These are phyloP conservation scores for Tethea ocularis DNA, from an alignment of 2,888 invertebrate genomes.

Conservation along the genomic window DNA sequence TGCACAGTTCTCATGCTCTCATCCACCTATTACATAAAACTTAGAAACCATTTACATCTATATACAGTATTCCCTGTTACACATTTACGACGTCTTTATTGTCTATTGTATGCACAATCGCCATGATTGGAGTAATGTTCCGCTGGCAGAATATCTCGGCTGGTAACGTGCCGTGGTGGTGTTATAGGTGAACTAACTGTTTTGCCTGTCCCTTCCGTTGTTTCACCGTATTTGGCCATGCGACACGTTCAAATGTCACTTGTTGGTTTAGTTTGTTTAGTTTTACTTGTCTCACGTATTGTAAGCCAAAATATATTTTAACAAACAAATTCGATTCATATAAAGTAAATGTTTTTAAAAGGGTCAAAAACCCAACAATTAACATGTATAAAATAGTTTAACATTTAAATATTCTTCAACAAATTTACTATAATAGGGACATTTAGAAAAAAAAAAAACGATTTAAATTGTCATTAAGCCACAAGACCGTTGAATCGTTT, in stretches of 20 bases:
- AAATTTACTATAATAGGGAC: no score
- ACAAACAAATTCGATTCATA: no score
- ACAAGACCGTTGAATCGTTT: constrained; percentile 42
- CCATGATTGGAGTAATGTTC: constrained; percentile 60
- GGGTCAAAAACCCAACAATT: no score
- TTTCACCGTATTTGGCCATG: constrained; percentile 41
- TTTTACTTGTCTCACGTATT: neutral
- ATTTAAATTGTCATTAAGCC: constrained; percentile 24
- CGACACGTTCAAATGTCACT: constrained; percentile 32
- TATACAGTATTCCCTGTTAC: neutral
- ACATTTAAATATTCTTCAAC: no score
- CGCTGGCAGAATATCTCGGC: constrained; percentile 62
- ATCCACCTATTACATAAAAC: no score
- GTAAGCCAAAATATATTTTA: neutral
- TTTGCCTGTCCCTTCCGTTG: constrained; percentile 52
- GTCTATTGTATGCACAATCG: constrained; percentile 40
- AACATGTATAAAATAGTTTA: no score
- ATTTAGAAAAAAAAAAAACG: neutral
- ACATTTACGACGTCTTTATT: constrained; percentile 21
- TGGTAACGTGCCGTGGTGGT: constrained; percentile 45
- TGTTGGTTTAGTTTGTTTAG: constrained; percentile 18
- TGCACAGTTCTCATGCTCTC: neutral
- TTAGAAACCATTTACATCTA: no score
- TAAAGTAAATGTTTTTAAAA: no score
- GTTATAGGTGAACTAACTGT: constrained; percentile 68